Evolutionary conservation across 2,113 vertebrate genomes (phyloP), one percentile per base, ranked within the genome.

Genomic region (Silurus asotus): DNA sequence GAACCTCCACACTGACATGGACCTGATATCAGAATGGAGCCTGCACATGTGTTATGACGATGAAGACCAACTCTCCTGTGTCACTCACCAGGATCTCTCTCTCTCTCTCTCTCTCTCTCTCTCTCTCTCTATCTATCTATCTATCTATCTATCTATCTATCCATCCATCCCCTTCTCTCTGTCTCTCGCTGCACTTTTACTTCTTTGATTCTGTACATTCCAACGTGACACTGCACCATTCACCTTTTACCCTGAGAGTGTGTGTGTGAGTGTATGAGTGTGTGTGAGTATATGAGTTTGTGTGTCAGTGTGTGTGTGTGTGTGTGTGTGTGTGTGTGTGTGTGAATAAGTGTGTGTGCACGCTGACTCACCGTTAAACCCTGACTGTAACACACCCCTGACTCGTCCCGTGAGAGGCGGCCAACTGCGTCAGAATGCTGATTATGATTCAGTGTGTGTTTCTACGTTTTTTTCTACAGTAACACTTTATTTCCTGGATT

Each of bases 301-400:
- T 37, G 37, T 37, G 37, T 37, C 28, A 37, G 37, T 37, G 37
- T 37, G 37, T 37, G 37, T 37, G 23, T 76, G 6, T 51, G 19
- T 13, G 8, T 75, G 69, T 48, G 45, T 51, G 20, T 69, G 65
- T 69, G 65, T 37, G 67, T 48, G 69, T 72, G 69, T 48, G 70
- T 49, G 17, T 74, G 70, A 49, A 19, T 23, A 45, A 10, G 19
- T 20, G 8, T 74, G 7, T 2, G 17, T 9, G 8, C 45, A 9
- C 13, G 15, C 83, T 62, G 70, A 84, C 58, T 84, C 70, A 84
- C n/a, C 0, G 10, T 28, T 59, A 62, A 75, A 76, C 58, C 45
- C 55, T 62, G 76, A 76, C 83, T 84, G 49, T 51, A 28, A 77
- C 74, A 84, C 83, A 78, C 83, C 59, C 59, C 65, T 45, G 14